These are phyloP conservation scores for Heteromyza rotundicornis DNA, from an alignment of 2,888 invertebrate species.

Conservation along the genomic window DNA sequence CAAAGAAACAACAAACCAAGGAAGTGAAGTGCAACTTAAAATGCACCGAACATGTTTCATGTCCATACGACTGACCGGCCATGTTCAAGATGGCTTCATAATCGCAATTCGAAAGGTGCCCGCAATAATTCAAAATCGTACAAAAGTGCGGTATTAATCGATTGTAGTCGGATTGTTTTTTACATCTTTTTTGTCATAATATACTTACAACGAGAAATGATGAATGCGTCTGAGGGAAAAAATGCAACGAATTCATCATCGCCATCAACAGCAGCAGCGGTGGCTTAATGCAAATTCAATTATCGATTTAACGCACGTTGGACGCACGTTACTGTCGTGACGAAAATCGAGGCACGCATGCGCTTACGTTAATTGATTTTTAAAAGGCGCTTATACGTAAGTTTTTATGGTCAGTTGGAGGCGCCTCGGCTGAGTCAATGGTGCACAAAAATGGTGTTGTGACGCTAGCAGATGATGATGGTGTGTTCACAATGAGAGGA, in stretches of 20 bases:
- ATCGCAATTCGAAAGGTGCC: constrained; percentile 20
- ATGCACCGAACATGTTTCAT: too few relatives aligned
- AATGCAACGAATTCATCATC: not conserved
- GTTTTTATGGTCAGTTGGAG: too few relatives aligned
- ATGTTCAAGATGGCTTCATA: too few relatives aligned
- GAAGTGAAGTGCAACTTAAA: too few relatives aligned
- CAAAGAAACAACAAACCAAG: too few relatives aligned
- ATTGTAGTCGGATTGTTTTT: too few relatives aligned
- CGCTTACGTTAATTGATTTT: constrained; percentile 24
- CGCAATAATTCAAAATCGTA: constrained; percentile 25
- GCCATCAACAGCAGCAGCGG: not conserved
- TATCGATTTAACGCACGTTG: constrained; percentile 22
- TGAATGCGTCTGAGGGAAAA: constrained; percentile 37
- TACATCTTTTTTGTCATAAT: too few relatives aligned
- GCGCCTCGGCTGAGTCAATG: too few relatives aligned
- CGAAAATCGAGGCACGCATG: constrained; percentile 25
- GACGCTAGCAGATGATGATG: too few relatives aligned
- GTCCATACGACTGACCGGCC: too few relatives aligned
- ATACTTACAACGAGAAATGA: constrained; percentile 23
- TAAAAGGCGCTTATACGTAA: constrained; percentile 1
- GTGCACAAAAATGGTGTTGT: too few relatives aligned
- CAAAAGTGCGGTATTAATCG: not conserved
- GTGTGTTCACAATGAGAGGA: too few relatives aligned
- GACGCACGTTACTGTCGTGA: constrained; percentile 17
- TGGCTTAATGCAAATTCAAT: constrained; percentile 3